A percentile compares a stretch with the other conserved stretches of the same genome.
Evolutionary conservation across 2,113 vertebrate species (phyloP).

Genomic region (Festucalex cinctus): DNA sequence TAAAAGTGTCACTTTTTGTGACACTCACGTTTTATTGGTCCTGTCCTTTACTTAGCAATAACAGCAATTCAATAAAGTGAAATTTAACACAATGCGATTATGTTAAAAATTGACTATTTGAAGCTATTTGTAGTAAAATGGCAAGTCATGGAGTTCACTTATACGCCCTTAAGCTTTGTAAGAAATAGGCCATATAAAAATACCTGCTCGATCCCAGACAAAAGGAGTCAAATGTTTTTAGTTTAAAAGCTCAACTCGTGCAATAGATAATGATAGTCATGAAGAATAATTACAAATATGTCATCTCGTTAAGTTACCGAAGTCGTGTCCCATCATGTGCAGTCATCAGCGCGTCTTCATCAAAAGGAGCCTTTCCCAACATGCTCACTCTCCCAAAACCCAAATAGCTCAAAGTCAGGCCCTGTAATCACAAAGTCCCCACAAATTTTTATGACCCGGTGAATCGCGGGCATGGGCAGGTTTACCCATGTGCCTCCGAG

Average conservation of each 20-base stretch:
- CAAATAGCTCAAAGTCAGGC: conserved; percentile 31
- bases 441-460: conserved; percentile 60
- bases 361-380: conserved; percentile 46
- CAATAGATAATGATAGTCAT: conserved; percentile 66
- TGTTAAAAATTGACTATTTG: background rate
- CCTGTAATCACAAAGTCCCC: conserved; percentile 65
- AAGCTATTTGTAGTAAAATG: background rate
- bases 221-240: conserved; percentile 35
- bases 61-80: background rate
- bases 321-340: conserved; percentile 58
- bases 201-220: conserved; percentile 56
- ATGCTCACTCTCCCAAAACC: conserved; percentile 32
- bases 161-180: conserved; percentile 32
- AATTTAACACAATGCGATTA: background rate
- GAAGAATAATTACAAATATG: conserved; percentile 72
- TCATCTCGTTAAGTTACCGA: conserved; percentile 66
- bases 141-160: conserved; percentile 49
- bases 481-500: conserved; percentile 62
- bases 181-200: conserved; percentile 63
- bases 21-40: background rate
- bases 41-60: background rate
- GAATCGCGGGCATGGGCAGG: conserved; percentile 64
- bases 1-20: conserved; percentile 4
- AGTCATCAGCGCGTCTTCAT: conserved; percentile 44
- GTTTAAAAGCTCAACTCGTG: conserved; percentile 50